Evolutionary conservation across 2,888 invertebrate species (phyloP), one percentile per base, ranked within the genome.

Genomic region (Micoletzkya japonica): DNA sequence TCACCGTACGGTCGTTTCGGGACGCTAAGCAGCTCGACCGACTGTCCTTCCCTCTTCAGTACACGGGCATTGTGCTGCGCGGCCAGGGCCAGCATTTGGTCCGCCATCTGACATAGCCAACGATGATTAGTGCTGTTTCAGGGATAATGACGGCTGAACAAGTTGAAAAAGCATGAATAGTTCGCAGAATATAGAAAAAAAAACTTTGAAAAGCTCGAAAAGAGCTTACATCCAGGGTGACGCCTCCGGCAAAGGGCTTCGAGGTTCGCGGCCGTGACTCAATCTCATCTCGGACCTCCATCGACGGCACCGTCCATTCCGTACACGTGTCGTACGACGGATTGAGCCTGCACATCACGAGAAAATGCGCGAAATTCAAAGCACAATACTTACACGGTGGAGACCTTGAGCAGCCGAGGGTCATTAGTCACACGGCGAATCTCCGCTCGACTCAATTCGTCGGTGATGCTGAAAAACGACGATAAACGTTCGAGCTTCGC

Each of bases 361-460:
- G 24, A n/a, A 52, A 6, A 52, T n/a, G n/a, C 6, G 52, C 14
- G 6, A 52, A 14, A 52, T 14, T 6, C 6, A 52, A 26, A 60
- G 10, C 4, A 26, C 20, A 10, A 39, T 10, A 68, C 58, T 30
- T 26, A 68, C 68, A 34, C 26, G 20, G 28, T 30, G 4, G 57
- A n/a, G 14, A 56, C 2, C 44, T 44, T 57, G 1, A 20, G 24
- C 14, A 68, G 58, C 24, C 32, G 39, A 2, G 30, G 44, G 49
- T 68, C 68, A 30, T n/a, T 20, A 2, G 68, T 28, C 14, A 58
- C 68, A 44, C 58, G 20, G 30, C 68, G 30, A 30, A 68, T 34
- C 58, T 68, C 68, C 57, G 68, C 68, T 30, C 68, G 68, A 50
- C 34, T 26, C 37, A 68, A 20, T 49, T 68, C 68, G 44, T 68